A percentile compares a stretch with the other conserved stretches of the same genome.
Conservation (phyloP, 2,888 invertebrate species). For the Protodeltote pygarga region DNA sequence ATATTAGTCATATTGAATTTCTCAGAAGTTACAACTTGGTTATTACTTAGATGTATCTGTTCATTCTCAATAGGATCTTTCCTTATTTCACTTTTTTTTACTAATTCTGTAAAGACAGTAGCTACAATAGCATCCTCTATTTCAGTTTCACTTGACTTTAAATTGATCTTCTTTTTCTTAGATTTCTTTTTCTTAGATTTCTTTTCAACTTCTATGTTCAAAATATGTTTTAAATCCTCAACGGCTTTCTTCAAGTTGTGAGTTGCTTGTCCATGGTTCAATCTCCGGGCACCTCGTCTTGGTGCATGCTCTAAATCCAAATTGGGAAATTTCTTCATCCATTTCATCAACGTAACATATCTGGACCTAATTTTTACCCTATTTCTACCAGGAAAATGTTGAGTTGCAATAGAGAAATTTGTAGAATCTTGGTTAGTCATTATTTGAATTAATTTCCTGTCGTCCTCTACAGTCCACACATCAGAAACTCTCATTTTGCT, state of each 20-base stretch:
- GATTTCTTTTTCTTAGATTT: no score
- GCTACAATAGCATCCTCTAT: conserved; percentile 72
- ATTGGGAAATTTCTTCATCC: conserved; percentile 81
- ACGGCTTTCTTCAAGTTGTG: conserved; percentile 69
- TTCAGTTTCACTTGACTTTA: conserved; percentile 59
- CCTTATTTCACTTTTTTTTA: conserved; percentile 48
- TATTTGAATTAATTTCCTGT: conserved; percentile 85
- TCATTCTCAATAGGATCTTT: no score
- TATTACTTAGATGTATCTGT: conserved; percentile 21
- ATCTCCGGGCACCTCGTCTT: conserved; percentile 67
- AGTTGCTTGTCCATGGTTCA: conserved; percentile 62
- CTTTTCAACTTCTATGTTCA: conserved; percentile 59
- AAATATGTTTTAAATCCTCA: conserved; percentile 69
- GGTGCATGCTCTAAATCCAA: conserved; percentile 69
- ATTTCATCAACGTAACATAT: conserved; percentile 83
- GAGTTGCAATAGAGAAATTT: conserved; percentile 78
- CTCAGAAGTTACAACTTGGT: conserved; percentile 11
- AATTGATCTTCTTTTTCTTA: conserved; percentile 56
- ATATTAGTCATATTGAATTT: conserved; percentile 59
- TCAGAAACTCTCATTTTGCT: conserved; percentile 73
- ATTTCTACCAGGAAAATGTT: conserved; percentile 83
- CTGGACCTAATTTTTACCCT: conserved; percentile 88
- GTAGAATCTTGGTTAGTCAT: conserved; percentile 80
- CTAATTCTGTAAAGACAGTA: conserved; percentile 58
- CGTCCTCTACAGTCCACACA: conserved; percentile 88